phyloP scores from a whole-genome alignment of 2,888 invertebrate genomes.

The Agrilus cyanescens region DNA sequence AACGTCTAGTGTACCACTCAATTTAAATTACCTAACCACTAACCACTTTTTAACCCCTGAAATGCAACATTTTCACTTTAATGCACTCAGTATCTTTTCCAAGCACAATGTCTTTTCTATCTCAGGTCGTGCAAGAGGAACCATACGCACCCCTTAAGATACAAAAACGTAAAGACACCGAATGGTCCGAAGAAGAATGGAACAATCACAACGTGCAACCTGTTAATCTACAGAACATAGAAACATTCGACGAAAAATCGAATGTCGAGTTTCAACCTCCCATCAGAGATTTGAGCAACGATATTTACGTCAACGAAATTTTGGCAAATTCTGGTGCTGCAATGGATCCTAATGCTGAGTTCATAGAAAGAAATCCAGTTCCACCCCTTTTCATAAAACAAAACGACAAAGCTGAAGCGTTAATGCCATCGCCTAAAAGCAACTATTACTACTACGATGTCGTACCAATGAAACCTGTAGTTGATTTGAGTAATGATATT shows the following conservation, averaged over 20 bases:
- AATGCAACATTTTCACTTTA: too few relatives aligned
- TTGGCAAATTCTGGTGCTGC: constrained; percentile 15
- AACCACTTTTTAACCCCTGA: too few relatives aligned
- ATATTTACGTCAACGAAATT: constrained; percentile 26
- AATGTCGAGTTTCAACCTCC: constrained; percentile 5
- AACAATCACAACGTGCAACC: too few relatives aligned
- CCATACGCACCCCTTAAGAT: too few relatives aligned
- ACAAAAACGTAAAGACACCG: too few relatives aligned
- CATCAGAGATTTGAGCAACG: constrained; percentile 22
- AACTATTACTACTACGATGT: constrained; percentile 1
- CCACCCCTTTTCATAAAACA: not conserved
- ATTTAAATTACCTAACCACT: too few relatives aligned
- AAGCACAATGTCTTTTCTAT: too few relatives aligned
- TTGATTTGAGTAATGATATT: constrained; percentile 18
- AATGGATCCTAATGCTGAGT: constrained; percentile 10
- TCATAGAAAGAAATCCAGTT: constrained; percentile 1
- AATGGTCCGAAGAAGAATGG: too few relatives aligned
- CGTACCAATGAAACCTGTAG: constrained; percentile 5
- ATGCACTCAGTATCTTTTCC: too few relatives aligned
- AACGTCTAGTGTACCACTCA: too few relatives aligned
- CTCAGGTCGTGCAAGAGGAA: too few relatives aligned
- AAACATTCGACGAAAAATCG: constrained; percentile 24
- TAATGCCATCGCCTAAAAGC: constrained; percentile 4
- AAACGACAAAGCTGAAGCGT: too few relatives aligned
- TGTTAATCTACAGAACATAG: constrained; percentile 19